Base-by-base conservation (phyloP, 2,797 vertebrate genomes). In the Argentina silus region DNA sequence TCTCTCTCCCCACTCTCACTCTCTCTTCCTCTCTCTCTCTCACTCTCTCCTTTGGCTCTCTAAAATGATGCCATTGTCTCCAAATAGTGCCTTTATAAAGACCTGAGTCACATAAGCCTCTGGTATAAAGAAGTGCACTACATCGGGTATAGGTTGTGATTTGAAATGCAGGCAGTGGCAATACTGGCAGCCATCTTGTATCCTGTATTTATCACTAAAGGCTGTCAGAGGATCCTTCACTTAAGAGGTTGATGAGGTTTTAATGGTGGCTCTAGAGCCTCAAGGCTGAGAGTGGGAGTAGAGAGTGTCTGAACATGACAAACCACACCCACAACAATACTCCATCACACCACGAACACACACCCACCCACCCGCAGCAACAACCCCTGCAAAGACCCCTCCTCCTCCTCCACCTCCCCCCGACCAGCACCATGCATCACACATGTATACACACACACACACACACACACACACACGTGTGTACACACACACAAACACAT, bases 301-400 rank as follows among this genome's bases (percentile, higher is more conserved):
- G 75, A 92, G 90, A 87, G 84, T 64, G 0, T 85, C 85, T 87
- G 85, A 85, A 75, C 72, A 83, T 76, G 72, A 88, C 78, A 85
- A 86, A 90, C 85, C 85, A 86, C 87, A 81, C 86, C 90, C 88
- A 85, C 86, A 85, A 78, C 76, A 81, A 75, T 81, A 81, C 83
- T 80, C 78, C 89, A 80, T 83, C 84, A 83, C 87, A 79, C 81
- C 86, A 83, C 70, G 73, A 85, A 73, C 79, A 50, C 76, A 71
- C 62, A 73, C 79, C 47, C 76, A 71, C 62, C 85, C 69, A 69
- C 82, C 85, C 83, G 21, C 82, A 81, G 81, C 84, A 79, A 76
- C 55, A 75, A 53, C 69, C 9, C 50, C 57, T 79, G 27, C 27
- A 36, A 36, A 36, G 76, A 75, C 78, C 62, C 61, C 74, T 55